Percentiles rank a stretch among this genome's conserved stretches.
Conservation (phyloP, 2,888 invertebrate genomes). For the Trachelus tabidus region DNA sequence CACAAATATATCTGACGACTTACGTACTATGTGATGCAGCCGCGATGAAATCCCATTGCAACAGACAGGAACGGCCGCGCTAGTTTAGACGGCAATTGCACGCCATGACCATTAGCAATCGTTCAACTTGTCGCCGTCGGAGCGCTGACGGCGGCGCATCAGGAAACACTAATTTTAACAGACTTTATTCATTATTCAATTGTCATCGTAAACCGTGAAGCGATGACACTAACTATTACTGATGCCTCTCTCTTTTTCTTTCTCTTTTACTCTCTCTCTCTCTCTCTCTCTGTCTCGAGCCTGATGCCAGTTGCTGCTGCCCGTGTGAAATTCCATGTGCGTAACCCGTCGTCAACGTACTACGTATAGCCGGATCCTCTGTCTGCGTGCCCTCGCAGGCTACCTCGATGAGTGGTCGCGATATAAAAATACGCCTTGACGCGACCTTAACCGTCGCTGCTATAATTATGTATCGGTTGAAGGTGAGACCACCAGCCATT, state of each 20-base stretch:
- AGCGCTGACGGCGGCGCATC: neutral
- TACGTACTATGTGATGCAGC: neutral
- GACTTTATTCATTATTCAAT: neutral
- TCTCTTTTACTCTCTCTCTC: no score
- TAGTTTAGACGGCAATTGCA: neutral
- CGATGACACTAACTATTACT: no score
- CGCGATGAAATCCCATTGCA: neutral
- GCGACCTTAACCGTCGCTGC: slow-evolving; percentile 7
- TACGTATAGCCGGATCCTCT: neutral
- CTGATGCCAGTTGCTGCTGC: neutral
- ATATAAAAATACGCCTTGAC: slow-evolving; percentile 1
- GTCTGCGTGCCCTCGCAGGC: neutral
- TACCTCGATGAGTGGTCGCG: neutral
- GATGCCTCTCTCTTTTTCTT: no score
- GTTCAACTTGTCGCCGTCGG: neutral
- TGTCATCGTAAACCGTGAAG: neutral
- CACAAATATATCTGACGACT: slow-evolving; percentile 10
- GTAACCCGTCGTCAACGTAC: slow-evolving; percentile 5
- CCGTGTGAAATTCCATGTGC: neutral
- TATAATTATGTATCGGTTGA: slow-evolving; percentile 6
- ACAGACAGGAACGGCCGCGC: neutral
- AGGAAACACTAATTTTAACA: neutral
- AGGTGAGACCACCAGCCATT: neutral
- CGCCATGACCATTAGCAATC: neutral
- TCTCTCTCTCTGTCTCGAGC: no score